Evolutionary conservation across 2,888 invertebrate genomes (phyloP).

Genomic region (Gortyna flavago): DNA sequence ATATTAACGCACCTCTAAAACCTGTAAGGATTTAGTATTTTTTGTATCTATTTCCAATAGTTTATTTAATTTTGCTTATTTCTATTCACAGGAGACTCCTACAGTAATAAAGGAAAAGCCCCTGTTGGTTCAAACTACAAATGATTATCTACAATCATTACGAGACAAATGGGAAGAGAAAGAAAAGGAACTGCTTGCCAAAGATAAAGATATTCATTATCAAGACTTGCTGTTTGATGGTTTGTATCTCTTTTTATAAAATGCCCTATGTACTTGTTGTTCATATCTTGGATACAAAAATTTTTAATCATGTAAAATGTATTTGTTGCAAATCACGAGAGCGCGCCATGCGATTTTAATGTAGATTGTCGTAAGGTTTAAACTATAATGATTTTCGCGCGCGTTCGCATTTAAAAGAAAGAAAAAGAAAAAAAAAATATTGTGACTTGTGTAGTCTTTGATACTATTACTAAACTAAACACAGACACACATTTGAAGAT

Average conservation of each 20-base stretch:
- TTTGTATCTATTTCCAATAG: background rate
- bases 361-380: background rate
- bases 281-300: background rate
- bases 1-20: background rate
- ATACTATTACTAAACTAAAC: no score
- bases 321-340: background rate
- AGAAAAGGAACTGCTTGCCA: conserved; percentile 92
- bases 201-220: conserved; percentile 95
- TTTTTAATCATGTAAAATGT: background rate
- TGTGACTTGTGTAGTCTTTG: no score
- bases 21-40: background rate
- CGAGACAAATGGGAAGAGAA: conserved; percentile 97
- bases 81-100: conserved; percentile 65
- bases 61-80: background rate
- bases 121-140: conserved; percentile 91
- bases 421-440: no score
- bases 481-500: no score
- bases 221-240: conserved; percentile 97
- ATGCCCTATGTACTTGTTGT: background rate
- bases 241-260: conserved; percentile 70
- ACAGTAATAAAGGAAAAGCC: conserved; percentile 85
- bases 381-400: no score
- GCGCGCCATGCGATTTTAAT: background rate
- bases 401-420: no score
- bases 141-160: conserved; percentile 91